A percentile compares a stretch with the other conserved stretches of the same genome.
Conservation (phyloP, 2,797 vertebrate species). For the Acridotheres tristis region DNA sequence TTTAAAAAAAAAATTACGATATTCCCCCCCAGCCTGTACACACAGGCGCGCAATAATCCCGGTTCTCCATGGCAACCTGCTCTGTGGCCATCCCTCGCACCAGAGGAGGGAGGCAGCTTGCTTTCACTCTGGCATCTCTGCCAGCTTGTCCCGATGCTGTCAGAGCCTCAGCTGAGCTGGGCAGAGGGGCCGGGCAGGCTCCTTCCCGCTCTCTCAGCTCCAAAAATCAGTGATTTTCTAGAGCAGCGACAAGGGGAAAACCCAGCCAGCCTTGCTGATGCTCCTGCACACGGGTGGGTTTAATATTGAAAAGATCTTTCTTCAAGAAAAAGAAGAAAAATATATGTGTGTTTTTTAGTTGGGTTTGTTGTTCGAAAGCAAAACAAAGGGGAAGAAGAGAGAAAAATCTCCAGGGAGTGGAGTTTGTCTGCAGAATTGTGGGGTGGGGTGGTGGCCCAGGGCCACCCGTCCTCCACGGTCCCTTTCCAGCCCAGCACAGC, state of each 20-base stretch:
- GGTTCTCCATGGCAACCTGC: constrained; percentile 56
- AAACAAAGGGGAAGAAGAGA: not conserved
- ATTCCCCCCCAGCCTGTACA: not conserved
- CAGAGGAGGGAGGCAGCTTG: constrained; percentile 16
- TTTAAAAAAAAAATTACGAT: not conserved
- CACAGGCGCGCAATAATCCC: constrained; percentile 18
- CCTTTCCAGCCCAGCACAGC: rapidly evolving
- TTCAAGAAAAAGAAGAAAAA: not conserved
- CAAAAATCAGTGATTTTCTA: not conserved
- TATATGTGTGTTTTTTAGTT: rapidly evolving
- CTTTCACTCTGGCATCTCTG: not conserved
- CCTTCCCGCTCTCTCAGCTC: rapidly evolving
- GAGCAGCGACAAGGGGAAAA: not conserved
- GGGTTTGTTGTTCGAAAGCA: not conserved
- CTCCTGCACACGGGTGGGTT: not conserved
- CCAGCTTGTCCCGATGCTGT: not conserved
- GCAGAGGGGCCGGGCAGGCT: not conserved
- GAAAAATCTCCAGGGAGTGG: not conserved
- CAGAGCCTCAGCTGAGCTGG: not conserved
- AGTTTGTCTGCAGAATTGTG: not conserved
- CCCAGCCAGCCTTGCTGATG: not conserved
- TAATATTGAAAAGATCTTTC: not conserved
- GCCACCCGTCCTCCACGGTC: rapidly evolving
- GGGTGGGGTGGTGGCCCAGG: rapidly evolving
- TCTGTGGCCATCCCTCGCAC: not conserved